Base-by-base conservation (phyloP, 2,113 vertebrate genomes). In the Mugil cephalus region DNA sequence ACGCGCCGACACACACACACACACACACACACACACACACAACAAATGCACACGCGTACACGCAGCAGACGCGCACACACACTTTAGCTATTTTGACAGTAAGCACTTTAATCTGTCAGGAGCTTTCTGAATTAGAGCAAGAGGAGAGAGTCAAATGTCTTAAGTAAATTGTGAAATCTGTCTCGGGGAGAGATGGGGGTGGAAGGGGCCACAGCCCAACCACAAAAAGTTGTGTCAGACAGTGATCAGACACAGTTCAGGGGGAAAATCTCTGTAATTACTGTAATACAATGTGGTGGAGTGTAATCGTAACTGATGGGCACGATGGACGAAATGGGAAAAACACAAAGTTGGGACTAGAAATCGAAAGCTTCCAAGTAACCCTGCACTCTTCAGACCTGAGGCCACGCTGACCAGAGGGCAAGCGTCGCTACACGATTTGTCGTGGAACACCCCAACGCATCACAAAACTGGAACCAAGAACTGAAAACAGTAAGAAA, bases 71-170 rank as follows among this genome's bases (percentile, higher is more conserved):
- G 24, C 5, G 24, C 24, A 12, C 55, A 71, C 45, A 54, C 13
- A 8, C 36, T 42, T 69, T 64, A 69, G 62, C 73, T 76, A 69
- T 66, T 80, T 64, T 84, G 80, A 82, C 77, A 76, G 72, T 64
- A 39, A 67, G 47, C 61, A 80, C 81, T 83, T 84, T 91, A 90
- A 93, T 89, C 87, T 88, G 87, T 89, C 86, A 78, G 43, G 21
- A 68, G 64, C 56, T 74, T 82, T 65, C 62, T 85, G 76, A 74
- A 80, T 82, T 84, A 88, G 74, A 80, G 80, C 77, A 83, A 90
- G 76, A 79, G 71, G 65, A 48, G 65, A 48, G 72, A 89, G 86
- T 89, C 79, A 87, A 75, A 82, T 77, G 75, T 64, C 70, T 60
- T 40, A 77, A 72, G 66, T 71, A 64, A 83, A 75, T 56, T 58